Evolutionary conservation across 2,797 vertebrate species (phyloP), one percentile per base, ranked within the genome.

Genomic region (Pagetopsis macropterus): DNA sequence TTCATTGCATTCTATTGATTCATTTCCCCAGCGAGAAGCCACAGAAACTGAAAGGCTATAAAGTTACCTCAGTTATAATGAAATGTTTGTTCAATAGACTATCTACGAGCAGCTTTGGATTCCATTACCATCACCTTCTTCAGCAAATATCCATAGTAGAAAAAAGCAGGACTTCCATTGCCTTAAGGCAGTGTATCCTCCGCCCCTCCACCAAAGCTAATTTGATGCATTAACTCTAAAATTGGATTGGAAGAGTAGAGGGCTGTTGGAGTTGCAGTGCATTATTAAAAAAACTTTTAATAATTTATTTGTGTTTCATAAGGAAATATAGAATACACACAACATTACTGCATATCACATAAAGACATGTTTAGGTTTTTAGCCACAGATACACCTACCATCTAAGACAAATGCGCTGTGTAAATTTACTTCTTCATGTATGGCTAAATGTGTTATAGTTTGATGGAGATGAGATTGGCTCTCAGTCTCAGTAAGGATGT

Each of bases 31-130:
- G 65, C 27, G 63, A 80, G 62, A 51, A 64, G 67, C 59, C 75
- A 79, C 70, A 84, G 54, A 83, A 59, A 52, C 54, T 41, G 67
- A 81, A 70, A 80, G 49, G 72, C 43, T 56, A 59, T 71, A 71
- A 40, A 46, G 12, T 82, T 63, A 81, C 70, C 65, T 83, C 66
- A 44, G 75, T 54, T 83, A 33, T 66, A 82, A 89, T 90, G 71
- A 90, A 84, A 85, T 77, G 75, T 81, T 88, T 78, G 65, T 45
- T 84, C 72, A 87, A 78, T 90, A 56, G 52, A 86, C 77, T 21
- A 9, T 79, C 37, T 12, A 41, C 21, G 45, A 16, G 44, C 52
- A 50, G 68, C 33, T 74, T 72, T 49, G 75, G 55, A 76, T 86
- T 84, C 43, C 21, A 49, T 79, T 80, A 66, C 27, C 19, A 64